These are phyloP conservation scores for Premnoplex brunnescens DNA, from an alignment of 2,797 vertebrate genomes.

Conservation along the genomic window DNA sequence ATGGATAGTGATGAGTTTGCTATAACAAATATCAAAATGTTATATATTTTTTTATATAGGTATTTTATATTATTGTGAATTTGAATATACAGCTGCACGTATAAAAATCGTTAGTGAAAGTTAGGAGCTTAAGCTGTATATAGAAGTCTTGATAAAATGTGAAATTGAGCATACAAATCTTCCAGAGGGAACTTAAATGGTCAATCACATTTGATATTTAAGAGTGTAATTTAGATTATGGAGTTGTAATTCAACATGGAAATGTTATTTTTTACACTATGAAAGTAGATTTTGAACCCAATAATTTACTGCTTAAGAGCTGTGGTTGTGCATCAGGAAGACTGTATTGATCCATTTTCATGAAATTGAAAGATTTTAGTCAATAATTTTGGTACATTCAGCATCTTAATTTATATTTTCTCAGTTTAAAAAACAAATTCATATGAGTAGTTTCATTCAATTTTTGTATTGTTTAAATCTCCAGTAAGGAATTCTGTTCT, in stretches of 20 bases:
- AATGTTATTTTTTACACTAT: neutral
- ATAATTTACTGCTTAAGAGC: neutral
- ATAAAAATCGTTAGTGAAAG: neutral
- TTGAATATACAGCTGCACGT: neutral
- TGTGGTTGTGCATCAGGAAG: neutral
- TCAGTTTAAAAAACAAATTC: neutral
- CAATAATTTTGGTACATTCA: neutral
- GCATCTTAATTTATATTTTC: neutral
- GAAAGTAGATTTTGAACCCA: neutral
- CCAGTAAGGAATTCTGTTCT: neutral
- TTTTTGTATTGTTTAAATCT: neutral
- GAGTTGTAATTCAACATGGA: neutral
- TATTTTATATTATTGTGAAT: neutral
- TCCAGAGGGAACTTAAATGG: neutral
- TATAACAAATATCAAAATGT: neutral
- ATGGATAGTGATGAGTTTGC: neutral
- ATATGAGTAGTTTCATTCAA: neutral
- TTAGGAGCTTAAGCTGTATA: neutral
- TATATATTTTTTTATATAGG: neutral
- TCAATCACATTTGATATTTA: neutral
- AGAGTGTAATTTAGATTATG: neutral
- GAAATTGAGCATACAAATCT: neutral
- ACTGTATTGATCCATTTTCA: neutral
- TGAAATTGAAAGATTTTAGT: neutral
- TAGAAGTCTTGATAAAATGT: neutral